Conservation (phyloP, 2,888 invertebrate genomes). For the Cephus pulcher region DNA sequence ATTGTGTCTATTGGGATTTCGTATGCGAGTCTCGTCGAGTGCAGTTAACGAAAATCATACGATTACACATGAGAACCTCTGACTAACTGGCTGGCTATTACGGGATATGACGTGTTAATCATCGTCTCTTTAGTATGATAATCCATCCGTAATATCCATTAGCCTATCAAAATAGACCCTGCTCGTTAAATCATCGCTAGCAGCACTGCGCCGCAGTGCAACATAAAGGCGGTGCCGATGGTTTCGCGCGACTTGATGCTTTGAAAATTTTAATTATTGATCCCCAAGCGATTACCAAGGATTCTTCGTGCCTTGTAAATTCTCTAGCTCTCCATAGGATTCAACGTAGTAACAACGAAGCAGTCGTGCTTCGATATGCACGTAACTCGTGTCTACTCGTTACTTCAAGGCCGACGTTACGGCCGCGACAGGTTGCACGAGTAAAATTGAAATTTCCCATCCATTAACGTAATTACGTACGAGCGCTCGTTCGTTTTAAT, state of each 20-base stretch:
- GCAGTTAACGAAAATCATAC: neutral
- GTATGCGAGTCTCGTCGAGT: no score
- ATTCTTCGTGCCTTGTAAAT: neutral
- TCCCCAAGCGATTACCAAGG: neutral
- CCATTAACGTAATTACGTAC: no score
- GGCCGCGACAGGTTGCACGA: no score
- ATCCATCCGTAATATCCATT: slow-evolving; percentile 49
- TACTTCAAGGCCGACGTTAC: no score
- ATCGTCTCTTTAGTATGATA: slow-evolving; percentile 53
- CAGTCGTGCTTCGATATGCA: neutral
- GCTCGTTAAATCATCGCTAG: slow-evolving; percentile 9
- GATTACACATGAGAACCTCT: slow-evolving; percentile 30
- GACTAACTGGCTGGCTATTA: slow-evolving; percentile 39
- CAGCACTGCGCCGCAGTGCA: neutral
- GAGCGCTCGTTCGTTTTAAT: no score
- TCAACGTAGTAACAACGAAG: neutral
- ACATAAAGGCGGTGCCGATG: neutral
- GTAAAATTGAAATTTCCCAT: no score
- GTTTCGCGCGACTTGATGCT: neutral
- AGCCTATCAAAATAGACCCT: slow-evolving; percentile 47
- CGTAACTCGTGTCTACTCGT: neutral
- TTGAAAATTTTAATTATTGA: neutral
- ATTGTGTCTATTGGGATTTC: no score
- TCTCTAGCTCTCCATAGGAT: neutral
- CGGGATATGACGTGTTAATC: slow-evolving; percentile 46